Evolutionary conservation across 1,140 invertebrate genomes (phyloP).

Genomic region (Eumeta japonica): DNA sequence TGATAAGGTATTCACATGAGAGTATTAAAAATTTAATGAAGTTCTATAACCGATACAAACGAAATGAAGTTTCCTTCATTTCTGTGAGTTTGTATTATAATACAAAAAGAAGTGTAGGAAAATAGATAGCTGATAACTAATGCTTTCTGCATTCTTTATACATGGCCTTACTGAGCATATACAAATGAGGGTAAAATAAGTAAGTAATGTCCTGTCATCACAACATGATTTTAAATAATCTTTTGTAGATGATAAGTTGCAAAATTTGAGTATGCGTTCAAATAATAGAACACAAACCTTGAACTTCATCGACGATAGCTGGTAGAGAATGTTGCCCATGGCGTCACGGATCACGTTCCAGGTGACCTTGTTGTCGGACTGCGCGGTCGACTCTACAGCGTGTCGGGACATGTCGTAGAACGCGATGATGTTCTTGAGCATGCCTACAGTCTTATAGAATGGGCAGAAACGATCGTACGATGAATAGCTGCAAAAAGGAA

Average conservation of each 20-base stretch:
- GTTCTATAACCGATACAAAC: not conserved
- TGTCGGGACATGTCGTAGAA: slow-evolving; percentile 98
- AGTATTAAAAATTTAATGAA: not conserved
- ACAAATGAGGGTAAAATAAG: no score
- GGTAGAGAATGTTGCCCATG: slow-evolving; percentile 95
- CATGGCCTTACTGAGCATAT: no score
- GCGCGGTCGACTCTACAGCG: slow-evolving; percentile 95
- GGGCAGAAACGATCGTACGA: slow-evolving; percentile 98
- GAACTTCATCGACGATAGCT: slow-evolving; percentile 99
- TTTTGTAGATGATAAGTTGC: no score
- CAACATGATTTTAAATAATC: no score
- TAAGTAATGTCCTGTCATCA: no score
- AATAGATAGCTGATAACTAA: no score
- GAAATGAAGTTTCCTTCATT: not conserved
- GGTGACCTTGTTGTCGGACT: slow-evolving; percentile 99
- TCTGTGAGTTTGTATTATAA: not conserved
- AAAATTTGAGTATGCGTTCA: not conserved
- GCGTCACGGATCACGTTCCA: slow-evolving; percentile 96
- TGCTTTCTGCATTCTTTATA: no score
- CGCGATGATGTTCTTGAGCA: slow-evolving; percentile 97
- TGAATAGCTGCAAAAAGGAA: slow-evolving; percentile 79
- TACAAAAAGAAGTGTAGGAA: no score
- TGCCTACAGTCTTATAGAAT: slow-evolving; percentile 99
- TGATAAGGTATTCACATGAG: not conserved
- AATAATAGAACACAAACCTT: slow-evolving; percentile 65